Percentiles rank a stretch among this genome's conserved stretches.
These are phyloP conservation scores for Lordiphosa fenestrarum DNA, from an alignment of 2,888 invertebrate genomes.

Conservation along the genomic window DNA sequence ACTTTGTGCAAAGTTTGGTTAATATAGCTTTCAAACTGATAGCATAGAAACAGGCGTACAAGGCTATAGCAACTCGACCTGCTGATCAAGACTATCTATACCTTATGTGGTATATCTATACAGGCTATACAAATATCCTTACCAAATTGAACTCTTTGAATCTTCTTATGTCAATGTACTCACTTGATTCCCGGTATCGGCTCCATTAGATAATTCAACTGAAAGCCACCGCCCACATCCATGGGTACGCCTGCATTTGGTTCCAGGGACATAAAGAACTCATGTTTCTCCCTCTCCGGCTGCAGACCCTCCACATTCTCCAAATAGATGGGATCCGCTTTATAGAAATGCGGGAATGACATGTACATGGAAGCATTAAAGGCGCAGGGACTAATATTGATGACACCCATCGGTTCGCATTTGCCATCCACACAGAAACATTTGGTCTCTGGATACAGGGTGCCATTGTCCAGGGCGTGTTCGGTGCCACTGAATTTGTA, in stretches of 20 bases:
- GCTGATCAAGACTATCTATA: too few species aligned
- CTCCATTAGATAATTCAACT: conserved; percentile 87
- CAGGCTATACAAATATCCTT: too few species aligned
- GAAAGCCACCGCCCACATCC: conserved; percentile 88
- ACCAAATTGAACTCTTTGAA: neutral
- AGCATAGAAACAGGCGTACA: too few species aligned
- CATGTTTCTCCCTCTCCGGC: conserved; percentile 86
- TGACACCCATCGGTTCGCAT: conserved; percentile 86
- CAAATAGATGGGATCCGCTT: conserved; percentile 86
- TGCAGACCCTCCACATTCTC: conserved; percentile 85
- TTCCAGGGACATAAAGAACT: conserved; percentile 88
- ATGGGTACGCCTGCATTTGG: conserved; percentile 89
- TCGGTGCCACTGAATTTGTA: conserved; percentile 86
- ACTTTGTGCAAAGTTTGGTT: too few species aligned
- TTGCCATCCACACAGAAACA: conserved; percentile 86
- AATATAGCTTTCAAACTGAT: too few species aligned
- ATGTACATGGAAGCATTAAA: conserved; percentile 90
- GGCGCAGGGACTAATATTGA: conserved; percentile 87
- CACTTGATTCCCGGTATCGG: conserved; percentile 84
- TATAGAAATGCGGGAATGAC: conserved; percentile 91
- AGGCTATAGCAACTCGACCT: too few species aligned
- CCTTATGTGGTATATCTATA: too few species aligned
- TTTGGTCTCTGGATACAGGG: conserved; percentile 82
- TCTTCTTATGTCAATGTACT: conserved; percentile 68
- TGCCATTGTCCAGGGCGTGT: conserved; percentile 86